Evolutionary conservation across 2,888 invertebrate genomes (phyloP), one percentile per base, ranked within the genome.

Genomic region (Lasioglossum vierecki): DNA sequence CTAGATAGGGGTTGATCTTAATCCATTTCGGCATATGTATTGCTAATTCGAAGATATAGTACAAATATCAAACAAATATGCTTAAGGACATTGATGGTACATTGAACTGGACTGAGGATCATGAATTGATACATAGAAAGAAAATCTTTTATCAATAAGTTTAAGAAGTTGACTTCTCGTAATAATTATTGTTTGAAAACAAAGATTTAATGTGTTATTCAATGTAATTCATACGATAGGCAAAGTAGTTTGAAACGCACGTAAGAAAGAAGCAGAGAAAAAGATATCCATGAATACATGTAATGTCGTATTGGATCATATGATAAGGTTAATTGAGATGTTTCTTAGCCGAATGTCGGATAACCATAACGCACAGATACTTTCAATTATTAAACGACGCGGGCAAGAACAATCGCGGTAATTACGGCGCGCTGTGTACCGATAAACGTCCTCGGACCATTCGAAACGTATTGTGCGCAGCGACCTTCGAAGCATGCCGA

Each of bases 401-500:
- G 22, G 30, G 22, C 1, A 44, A n/a, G 44, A 72, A 83, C 80
- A 83, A 76, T 83, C 22, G 53, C 53, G 46, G 74, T 80, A 83
- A 83, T 83, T 46, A 30, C 30, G 22, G 44, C 15, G 49, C 18
- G 35, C 15, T 35, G 73, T 44, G 57, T 49, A 46, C n/a, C 26
- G 79, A 80, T 63, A 75, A 80, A 68, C 18, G 26, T 60, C 57
- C 66, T 41, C 41, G 26, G 63, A 75, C 75, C 82, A 66, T 66
- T 49, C 70, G 68, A 57, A 76, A 76, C 82, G 79, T 68, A 84
- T 84, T 79, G 76, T 66, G 35, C 18, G 15, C 57, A 15, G 72
- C 26, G 78, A 80, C 80, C 86, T 87, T 81, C 84, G 84, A 30
- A 82, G 70, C 77, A 68, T 63, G 78, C 79, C 80, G 86, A 88